phyloP scores from a whole-genome alignment of 2,113 vertebrate genomes.

The Sardina pilchardus region DNA sequence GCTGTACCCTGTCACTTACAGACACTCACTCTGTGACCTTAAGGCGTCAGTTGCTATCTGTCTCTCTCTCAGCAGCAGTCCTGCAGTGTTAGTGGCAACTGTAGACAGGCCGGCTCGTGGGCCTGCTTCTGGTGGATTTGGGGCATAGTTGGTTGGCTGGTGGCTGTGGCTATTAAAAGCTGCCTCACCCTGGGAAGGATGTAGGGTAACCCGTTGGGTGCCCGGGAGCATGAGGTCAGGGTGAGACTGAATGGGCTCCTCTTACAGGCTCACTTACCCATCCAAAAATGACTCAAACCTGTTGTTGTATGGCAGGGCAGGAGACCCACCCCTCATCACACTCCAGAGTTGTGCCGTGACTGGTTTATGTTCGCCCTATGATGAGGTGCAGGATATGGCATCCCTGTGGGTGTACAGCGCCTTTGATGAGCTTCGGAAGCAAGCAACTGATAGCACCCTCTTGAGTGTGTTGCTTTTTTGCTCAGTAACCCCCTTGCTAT shows the following conservation, averaged over 20 bases:
- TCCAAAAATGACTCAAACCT: constrained; percentile 22
- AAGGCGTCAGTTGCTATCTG: background rate
- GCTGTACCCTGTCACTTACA: background rate
- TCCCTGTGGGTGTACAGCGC: background rate
- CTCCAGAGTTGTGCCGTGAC: background rate
- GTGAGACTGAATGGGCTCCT: constrained; percentile 24
- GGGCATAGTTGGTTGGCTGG: background rate
- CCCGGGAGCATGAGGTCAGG: constrained; percentile 18
- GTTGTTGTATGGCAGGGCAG: background rate
- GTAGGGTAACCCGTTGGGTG: constrained; percentile 12
- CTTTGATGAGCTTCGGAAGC: background rate
- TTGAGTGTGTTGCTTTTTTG: background rate
- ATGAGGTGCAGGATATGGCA: background rate
- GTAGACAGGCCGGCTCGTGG: background rate
- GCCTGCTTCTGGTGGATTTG: background rate
- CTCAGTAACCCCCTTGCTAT: too few species aligned
- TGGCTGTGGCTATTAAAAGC: constrained; percentile 36
- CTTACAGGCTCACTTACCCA: constrained; percentile 31
- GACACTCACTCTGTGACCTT: background rate
- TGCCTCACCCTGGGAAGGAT: background rate
- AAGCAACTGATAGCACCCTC: background rate
- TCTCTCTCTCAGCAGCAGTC: background rate
- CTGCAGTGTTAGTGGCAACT: background rate
- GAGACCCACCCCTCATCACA: background rate
- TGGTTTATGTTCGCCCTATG: background rate